Evolutionary conservation across 1,140 invertebrate genomes (phyloP).

Genomic region (Drosophila sulfurigaster): DNA sequence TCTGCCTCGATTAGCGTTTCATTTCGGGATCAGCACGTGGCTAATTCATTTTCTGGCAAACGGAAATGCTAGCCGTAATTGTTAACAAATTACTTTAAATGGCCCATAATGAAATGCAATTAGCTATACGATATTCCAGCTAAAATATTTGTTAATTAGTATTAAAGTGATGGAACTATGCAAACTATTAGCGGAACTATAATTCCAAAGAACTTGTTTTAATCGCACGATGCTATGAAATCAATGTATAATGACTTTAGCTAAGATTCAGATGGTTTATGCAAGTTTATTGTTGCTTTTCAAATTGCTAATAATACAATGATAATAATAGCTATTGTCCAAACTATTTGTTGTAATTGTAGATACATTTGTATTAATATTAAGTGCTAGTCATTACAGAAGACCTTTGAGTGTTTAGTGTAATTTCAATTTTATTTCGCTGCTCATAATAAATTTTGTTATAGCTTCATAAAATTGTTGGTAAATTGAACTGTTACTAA

Average conservation of each 20-base stretch:
- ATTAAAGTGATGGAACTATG: not conserved
- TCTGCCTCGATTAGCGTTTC: slow-evolving; percentile 30
- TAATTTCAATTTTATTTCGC: too few relatives aligned
- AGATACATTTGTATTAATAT: too few relatives aligned
- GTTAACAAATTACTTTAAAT: slow-evolving; percentile 35
- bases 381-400: too few relatives aligned
- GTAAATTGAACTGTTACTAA: too few relatives aligned
- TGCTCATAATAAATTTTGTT: too few relatives aligned
- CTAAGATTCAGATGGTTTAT: not conserved
- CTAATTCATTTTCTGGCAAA: slow-evolving; percentile 36
- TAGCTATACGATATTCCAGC: not conserved
- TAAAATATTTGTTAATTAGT: not conserved
- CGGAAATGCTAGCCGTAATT: slow-evolving; percentile 31
- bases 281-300: not conserved
- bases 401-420: too few relatives aligned
- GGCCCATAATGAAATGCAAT: slow-evolving; percentile 25
- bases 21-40: slow-evolving; percentile 36
- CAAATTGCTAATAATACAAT: not conserved
- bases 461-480: too few relatives aligned
- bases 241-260: not conserved
- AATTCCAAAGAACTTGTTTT: not conserved
- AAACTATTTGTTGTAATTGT: too few relatives aligned
- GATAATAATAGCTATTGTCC: too few relatives aligned
- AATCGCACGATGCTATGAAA: not conserved
- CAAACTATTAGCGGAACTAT: not conserved